phyloP scores from a whole-genome alignment of 2,797 vertebrate species.

The Pogoniulus pusillus region DNA sequence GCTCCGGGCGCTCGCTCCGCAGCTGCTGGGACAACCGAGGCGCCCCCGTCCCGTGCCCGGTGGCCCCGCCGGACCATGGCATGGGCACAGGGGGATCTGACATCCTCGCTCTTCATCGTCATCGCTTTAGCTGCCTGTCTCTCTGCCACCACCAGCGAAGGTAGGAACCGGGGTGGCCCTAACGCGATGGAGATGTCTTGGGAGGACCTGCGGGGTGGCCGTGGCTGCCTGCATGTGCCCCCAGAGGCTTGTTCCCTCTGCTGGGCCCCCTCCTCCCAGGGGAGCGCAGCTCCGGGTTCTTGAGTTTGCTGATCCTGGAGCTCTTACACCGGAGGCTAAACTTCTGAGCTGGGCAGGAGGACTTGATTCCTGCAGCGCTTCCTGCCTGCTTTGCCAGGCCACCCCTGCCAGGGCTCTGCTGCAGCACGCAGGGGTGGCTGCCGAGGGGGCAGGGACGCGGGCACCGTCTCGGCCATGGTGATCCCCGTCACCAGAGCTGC shows the following conservation, averaged over 20 bases:
- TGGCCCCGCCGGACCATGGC: conserved; percentile 61
- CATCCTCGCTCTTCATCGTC: conserved; percentile 68
- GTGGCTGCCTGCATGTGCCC: not conserved
- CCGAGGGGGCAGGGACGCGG: not conserved
- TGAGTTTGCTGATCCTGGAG: conserved; percentile 27
- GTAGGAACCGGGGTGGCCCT: conserved; percentile 61
- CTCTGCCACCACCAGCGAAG: conserved; percentile 76
- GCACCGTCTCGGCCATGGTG: not conserved
- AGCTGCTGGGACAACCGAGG: conserved; percentile 18
- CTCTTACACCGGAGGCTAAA: conserved; percentile 36
- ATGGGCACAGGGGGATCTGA: conserved; percentile 51
- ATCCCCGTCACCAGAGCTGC: not conserved
- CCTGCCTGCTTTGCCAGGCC: not conserved
- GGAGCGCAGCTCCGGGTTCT: not conserved
- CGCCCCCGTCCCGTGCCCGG: conserved; percentile 4
- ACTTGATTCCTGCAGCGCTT: not conserved
- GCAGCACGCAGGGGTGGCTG: not conserved
- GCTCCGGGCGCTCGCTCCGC: not conserved
- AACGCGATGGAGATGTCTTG: not conserved
- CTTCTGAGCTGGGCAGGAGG: conserved; percentile 26
- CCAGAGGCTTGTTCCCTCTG: not conserved
- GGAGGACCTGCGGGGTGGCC: not conserved
- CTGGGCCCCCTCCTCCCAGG: not conserved
- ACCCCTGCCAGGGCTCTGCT: not conserved
- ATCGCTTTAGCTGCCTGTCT: conserved; percentile 70